Evolutionary conservation across 1,140 invertebrate genomes (phyloP).

Genomic region (Cataglyphis hispanica): DNA sequence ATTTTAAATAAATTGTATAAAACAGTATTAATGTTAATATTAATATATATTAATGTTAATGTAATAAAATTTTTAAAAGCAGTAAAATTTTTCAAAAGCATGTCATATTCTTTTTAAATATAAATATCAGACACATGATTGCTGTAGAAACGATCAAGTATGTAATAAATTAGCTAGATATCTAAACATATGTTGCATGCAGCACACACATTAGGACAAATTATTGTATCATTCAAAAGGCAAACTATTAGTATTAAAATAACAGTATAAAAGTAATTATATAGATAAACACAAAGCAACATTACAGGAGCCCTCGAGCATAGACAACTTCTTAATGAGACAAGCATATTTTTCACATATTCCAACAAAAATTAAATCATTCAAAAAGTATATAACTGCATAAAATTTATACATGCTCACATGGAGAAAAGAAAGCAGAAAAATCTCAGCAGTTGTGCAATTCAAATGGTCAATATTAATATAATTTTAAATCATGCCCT

Average conservation of each 20-base stretch:
- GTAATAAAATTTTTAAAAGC: neutral
- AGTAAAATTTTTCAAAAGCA: neutral
- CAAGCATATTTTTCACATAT: neutral
- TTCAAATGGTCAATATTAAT: neutral
- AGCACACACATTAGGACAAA: neutral
- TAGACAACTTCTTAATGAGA: neutral
- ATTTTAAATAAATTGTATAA: constrained; percentile 23
- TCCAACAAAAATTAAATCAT: constrained; percentile 3
- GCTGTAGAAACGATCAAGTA: neutral
- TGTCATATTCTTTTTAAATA: neutral
- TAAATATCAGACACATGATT: constrained; percentile 11
- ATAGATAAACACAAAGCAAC: neutral
- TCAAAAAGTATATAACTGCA: neutral
- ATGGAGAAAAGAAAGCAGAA: neutral
- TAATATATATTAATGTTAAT: constrained; percentile 29
- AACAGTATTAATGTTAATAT: too few species aligned
- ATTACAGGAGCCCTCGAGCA: neutral
- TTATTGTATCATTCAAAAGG: neutral
- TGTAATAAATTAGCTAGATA: neutral
- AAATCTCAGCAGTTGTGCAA: neutral
- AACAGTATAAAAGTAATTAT: neutral
- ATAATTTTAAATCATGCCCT: neutral
- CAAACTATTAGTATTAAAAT: neutral
- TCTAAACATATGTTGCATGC: neutral
- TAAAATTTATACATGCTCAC: neutral